A percentile compares a stretch with the other conserved stretches of the same genome.
Conservation (phyloP, 1,140 invertebrate species). For the Microplitis mediator region DNA sequence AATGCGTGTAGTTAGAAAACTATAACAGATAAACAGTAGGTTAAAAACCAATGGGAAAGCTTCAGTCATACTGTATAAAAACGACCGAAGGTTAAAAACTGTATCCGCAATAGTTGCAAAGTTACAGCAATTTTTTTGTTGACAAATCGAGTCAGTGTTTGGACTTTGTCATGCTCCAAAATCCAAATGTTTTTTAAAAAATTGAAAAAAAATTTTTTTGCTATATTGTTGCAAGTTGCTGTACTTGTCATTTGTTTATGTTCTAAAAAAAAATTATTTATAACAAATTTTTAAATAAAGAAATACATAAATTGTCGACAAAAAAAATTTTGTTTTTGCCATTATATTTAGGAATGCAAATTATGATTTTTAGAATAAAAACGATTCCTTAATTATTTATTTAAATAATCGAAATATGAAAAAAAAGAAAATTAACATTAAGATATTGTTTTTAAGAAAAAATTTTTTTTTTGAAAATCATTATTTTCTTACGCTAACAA, state of each 20-base stretch:
- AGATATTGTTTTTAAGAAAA: no score
- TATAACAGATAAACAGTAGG: neutral
- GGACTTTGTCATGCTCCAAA: neutral
- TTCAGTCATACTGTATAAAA: neutral
- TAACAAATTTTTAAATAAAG: neutral
- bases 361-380: no score
- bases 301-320: neutral
- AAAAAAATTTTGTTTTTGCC: no score
- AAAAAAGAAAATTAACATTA: no score
- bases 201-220: neutral
- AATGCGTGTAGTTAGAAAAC: no score
- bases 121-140: neutral
- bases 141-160: neutral
- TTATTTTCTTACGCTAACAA: no score
- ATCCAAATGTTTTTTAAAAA: neutral
- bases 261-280: neutral
- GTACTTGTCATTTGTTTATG: neutral
- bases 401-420: no score
- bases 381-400: no score
- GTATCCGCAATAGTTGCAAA: neutral
- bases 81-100: neutral
- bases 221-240: neutral
- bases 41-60: neutral
- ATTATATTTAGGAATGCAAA: no score
- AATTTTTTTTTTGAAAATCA: no score